phyloP scores from a whole-genome alignment of 2,888 invertebrate genomes.

The Panorpa germanica region DNA sequence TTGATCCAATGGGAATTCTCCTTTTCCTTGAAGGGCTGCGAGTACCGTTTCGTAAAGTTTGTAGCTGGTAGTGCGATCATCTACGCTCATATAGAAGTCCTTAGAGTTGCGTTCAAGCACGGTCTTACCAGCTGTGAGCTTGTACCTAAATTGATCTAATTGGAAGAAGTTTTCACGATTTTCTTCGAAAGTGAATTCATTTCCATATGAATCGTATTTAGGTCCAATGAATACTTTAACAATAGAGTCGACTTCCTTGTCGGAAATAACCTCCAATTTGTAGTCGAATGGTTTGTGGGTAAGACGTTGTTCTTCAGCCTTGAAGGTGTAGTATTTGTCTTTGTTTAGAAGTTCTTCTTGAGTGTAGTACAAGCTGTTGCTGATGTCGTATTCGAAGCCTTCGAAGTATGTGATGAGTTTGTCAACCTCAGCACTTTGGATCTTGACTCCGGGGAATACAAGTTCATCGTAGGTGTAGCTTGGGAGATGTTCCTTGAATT shows the following conservation, averaged over 20 bases:
- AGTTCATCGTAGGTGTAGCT: slow-evolving; percentile 41
- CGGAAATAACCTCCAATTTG: slow-evolving; percentile 33
- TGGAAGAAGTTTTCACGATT: slow-evolving; percentile 47
- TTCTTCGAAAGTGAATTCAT: slow-evolving; percentile 30
- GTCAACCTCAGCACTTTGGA: slow-evolving; percentile 40
- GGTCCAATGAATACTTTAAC: slow-evolving; percentile 54
- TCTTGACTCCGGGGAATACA: slow-evolving; percentile 39
- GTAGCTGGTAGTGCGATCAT: slow-evolving; percentile 32
- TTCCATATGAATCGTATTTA: slow-evolving; percentile 37
- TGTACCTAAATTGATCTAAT: slow-evolving; percentile 41
- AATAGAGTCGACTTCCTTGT: slow-evolving; percentile 36
- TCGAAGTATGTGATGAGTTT: slow-evolving; percentile 51
- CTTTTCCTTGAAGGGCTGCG: slow-evolving; percentile 26
- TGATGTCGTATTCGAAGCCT: slow-evolving; percentile 42
- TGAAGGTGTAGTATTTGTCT: slow-evolving; percentile 25
- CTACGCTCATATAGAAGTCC: slow-evolving; percentile 42
- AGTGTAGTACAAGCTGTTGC: too few relatives aligned
- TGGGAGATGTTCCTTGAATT: slow-evolving; percentile 37
- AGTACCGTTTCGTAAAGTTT: slow-evolving; percentile 28
- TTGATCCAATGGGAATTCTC: slow-evolving; percentile 26
- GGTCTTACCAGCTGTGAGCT: slow-evolving; percentile 33
- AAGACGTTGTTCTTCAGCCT: slow-evolving; percentile 38
- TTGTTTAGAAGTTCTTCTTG: too few relatives aligned
- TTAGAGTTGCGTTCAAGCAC: slow-evolving; percentile 34
- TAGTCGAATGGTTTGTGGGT: slow-evolving; percentile 46